Conservation (phyloP, 2,888 invertebrate genomes). For the Euplagia quadripunctaria region DNA sequence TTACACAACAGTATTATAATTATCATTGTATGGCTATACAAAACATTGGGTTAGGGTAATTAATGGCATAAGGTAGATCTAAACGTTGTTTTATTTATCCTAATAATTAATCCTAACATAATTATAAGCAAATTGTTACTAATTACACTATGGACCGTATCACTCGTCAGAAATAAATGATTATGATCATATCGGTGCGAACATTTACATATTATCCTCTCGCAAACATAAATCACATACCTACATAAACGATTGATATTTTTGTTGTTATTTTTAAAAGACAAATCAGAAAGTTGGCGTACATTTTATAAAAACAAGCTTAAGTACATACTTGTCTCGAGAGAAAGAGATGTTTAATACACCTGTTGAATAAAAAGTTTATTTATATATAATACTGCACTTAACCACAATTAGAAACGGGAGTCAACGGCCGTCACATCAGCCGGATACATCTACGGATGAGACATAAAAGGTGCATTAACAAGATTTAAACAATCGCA, state of each 20-base stretch:
- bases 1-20: too few species aligned
- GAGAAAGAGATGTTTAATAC: slow-evolving; percentile 36
- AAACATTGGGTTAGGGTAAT: too few species aligned
- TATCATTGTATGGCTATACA: too few species aligned
- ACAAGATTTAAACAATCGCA: slow-evolving; percentile 61
- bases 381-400: slow-evolving; percentile 44
- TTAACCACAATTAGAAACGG: slow-evolving; percentile 66
- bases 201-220: too few species aligned
- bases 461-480: slow-evolving; percentile 68
- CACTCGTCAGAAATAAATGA: too few species aligned
- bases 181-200: too few species aligned
- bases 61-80: too few species aligned
- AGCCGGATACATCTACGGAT: slow-evolving; percentile 75
- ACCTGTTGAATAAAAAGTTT: slow-evolving; percentile 48
- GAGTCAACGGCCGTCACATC: slow-evolving; percentile 74
- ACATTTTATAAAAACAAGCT: slow-evolving; percentile 2
- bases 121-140: too few species aligned
- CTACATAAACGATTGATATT: neutral
- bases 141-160: too few species aligned
- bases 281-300: slow-evolving; percentile 2
- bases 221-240: neutral
- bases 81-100: too few species aligned
- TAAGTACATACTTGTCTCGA: neutral
- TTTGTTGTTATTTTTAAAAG: neutral
- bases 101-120: too few species aligned